Evolutionary conservation across 2,113 vertebrate genomes (phyloP).

Genomic region (Hemicordylus capensis): DNA sequence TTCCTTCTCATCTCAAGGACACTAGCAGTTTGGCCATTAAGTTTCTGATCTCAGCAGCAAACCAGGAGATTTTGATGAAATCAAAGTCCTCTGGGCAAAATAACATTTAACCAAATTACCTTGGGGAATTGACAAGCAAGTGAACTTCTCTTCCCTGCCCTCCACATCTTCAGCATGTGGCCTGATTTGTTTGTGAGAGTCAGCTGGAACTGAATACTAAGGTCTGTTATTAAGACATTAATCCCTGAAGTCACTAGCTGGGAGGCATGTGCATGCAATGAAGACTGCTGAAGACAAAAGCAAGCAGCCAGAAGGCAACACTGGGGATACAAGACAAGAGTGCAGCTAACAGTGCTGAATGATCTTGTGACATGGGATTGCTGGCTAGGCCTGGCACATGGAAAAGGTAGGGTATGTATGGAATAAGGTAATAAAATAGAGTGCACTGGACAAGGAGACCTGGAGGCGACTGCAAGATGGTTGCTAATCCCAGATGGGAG

Average conservation of each 20-base stretch:
- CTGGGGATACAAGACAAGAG: not conserved
- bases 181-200: not conserved
- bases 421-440: not conserved
- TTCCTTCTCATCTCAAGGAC: too few relatives aligned
- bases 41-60: too few relatives aligned
- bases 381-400: not conserved
- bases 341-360: not conserved
- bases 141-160: not conserved
- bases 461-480: too few relatives aligned
- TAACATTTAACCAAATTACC: not conserved
- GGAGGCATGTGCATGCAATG: not conserved
- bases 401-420: not conserved
- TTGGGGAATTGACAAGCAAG: not conserved
- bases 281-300: not conserved
- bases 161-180: too few relatives aligned
- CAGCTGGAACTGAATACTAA: not conserved
- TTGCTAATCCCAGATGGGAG: not conserved
- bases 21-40: too few relatives aligned
- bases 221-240: not conserved
- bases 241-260: not conserved
- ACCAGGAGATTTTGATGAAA: not conserved
- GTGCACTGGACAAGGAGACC: not conserved
- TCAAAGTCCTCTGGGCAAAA: not conserved
- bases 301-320: not conserved
- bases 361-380: not conserved